Base-by-base conservation (phyloP, 2,797 vertebrate species). In the Leptoclinus maculatus region DNA sequence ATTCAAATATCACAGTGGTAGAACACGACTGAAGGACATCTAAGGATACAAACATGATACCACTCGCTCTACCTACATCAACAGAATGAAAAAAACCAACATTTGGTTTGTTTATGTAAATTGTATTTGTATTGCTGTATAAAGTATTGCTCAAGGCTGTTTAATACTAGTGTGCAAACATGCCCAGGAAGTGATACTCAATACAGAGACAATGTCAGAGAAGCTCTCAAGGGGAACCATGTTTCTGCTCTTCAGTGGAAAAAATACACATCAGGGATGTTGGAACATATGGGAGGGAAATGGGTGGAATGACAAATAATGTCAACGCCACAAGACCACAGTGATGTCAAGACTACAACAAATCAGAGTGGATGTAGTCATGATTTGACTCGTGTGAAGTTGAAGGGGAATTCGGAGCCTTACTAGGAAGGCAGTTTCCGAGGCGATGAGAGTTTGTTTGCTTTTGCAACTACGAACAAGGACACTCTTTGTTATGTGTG, bases 291-390 rank as follows among this genome's bases (percentile, higher is more conserved):
- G 11, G 65, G 17, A 17, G 27, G 47, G 49, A 32, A 53, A 63
- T 49, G 8, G 25, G 5, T 23, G 11, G 12, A 82, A 74, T 86
- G 82, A 81, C 62, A 62, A 70, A 74, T 70, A 66, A 7, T 78
- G 36, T 75, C 16, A 67, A 65, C 60, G 57, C 9, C 45, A 60
- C 38, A 5, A 59, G 39, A 78, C 85, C 80, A 59, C 82, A 76
- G 3, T 87, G 88, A 88, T 86, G 88, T 88, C 78, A 88, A 41
- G 16, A 66, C 54, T 38, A n/a, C 66, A 66, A 25, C 47, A 49
- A 41, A 53, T 69, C 63, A 76, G 27, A n/a, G 51, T 23, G 41
- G 49, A 43, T 68, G 8, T 10, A 70, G 62, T 58, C 51, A 38
- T 39, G 9, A 47, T 53, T 63, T 85, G 80, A 87, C 80, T 89